Evolutionary conservation across 2,797 vertebrate genomes (phyloP), one percentile per base, ranked within the genome.

Genomic region (Ceyx erithaca): DNA sequence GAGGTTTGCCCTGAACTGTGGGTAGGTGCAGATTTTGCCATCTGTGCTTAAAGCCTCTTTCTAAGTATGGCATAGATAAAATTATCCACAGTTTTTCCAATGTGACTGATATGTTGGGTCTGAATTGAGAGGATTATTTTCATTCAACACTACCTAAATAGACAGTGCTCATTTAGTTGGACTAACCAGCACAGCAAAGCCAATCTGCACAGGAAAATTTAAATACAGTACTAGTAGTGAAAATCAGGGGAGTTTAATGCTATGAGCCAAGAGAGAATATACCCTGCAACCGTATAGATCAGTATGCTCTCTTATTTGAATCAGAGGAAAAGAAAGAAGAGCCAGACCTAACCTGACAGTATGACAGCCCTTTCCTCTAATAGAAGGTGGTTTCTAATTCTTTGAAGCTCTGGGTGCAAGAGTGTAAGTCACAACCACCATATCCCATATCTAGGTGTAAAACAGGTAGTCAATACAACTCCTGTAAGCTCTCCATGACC

Each of bases 1-100:
- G 66, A 96, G 86, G 86, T 93, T 90, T 93, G 90, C 86, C 94
- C 95, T 90, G 89, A 94, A 83, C 87, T 94, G 88, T 96, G 90
- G 76, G 88, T 89, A 91, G 91, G 88, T 83, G 55, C 49, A 45
- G 92, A 93, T 96, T 92, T 93, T 90, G 69, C 92, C 93, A 94
- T 96, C 94, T 95, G 95, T 90, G 92, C 90, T 90, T 90, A n/a
- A 6, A 88, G 77, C 33, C 68, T 89, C 66, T 93, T 89, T 83
- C 13, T 55, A 78, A 33, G 62, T 52, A 90, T 45, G 66, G 84
- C 72, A 92, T 1, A 72, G 94, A 94, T 75, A 93, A 96, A 94
- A 92, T 95, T 90, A 92, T 30, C 84, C 62, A 12, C 58, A 45
- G 31, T 23, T 55, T 91, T 81, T 87, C 64, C 79, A 71, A 14